Conservation (phyloP, 2,797 vertebrate genomes). For the Lagocephalus sceleratus region DNA sequence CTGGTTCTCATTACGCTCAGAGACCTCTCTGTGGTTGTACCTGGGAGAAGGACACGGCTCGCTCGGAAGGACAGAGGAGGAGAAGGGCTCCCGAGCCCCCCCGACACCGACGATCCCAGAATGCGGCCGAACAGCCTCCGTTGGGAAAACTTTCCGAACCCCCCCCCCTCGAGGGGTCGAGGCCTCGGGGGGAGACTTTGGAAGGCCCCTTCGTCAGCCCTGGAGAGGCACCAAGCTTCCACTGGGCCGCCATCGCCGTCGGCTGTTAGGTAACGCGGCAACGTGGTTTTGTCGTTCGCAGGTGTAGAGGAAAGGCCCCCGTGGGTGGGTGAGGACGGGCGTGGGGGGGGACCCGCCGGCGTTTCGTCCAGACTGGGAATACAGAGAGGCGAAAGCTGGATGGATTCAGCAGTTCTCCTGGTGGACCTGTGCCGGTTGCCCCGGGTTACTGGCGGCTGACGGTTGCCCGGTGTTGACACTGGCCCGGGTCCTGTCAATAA, state of each 20-base stretch:
- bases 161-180: background rate
- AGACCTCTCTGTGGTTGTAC: background rate
- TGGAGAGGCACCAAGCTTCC: too few species aligned
- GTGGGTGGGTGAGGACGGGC: constrained; percentile 31
- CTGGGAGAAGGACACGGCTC: constrained; percentile 4
- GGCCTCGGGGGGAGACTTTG: constrained; percentile 22
- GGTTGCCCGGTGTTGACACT: too few species aligned
- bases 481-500: too few species aligned
- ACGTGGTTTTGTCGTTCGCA: constrained; percentile 19
- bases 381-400: too few species aligned
- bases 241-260: constrained; percentile 17
- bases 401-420: too few species aligned
- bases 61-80: background rate
- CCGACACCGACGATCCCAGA: background rate
- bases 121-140: too few species aligned
- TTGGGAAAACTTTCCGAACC: background rate
- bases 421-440: too few species aligned
- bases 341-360: too few species aligned
- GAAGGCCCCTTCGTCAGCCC: constrained; percentile 20
- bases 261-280: constrained; percentile 24
- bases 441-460: too few species aligned
- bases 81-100: background rate
- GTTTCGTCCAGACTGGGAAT: too few species aligned
- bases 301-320: background rate
- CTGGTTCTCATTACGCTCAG: constrained; percentile 17